Base-by-base conservation (phyloP, 2,888 invertebrate genomes). In the Hyles lineata region DNA sequence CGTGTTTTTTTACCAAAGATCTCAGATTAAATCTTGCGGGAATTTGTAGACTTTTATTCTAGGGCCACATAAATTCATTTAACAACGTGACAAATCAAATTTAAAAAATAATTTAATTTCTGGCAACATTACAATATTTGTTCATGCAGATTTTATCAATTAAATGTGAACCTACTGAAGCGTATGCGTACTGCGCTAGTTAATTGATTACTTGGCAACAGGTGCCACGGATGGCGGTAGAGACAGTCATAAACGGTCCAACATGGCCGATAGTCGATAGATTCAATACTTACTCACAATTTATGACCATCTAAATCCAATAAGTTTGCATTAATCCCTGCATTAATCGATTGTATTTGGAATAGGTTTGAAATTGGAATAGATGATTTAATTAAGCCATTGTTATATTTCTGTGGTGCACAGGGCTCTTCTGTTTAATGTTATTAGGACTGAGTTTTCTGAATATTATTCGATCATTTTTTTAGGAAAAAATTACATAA, bases 171-270 rank as follows among this genome's bases (percentile, higher is more conserved):
- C 43, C 23, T 17, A 67, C 23, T 15, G 8, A 17, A 50, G 50
- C 35, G 35, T 63, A 43, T 63, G 50, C 17, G 50, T 15, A 17
- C 60, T 60, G 17, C 55, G 55, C 15, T 23, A 67, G 67, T 67
- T 50, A 67, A 67, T 67, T 67, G 67, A 67, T 67, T 50, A 67
- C 67, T 62, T 67, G 67, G 43, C 67, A 67, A 67, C 67, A 67
- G 67, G 67, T 67, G 50, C 50, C 15, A 6, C 15, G 67, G 17
- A 67, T 67, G 50, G 67, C 23, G 1, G 7, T 50, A 43, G 50
- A 67, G 67, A 67, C 50, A 21, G 67, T 50, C 50, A 67, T 67
- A 67, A 63, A 67, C 23, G 67, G 15, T 50, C 50, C 43, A 23
- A 23, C 50, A 50, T 50, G 43, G 23, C 43, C 23, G 67, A 50